Conservation (phyloP, 2,797 vertebrate species). For the Sebastes kiyomatsui region DNA sequence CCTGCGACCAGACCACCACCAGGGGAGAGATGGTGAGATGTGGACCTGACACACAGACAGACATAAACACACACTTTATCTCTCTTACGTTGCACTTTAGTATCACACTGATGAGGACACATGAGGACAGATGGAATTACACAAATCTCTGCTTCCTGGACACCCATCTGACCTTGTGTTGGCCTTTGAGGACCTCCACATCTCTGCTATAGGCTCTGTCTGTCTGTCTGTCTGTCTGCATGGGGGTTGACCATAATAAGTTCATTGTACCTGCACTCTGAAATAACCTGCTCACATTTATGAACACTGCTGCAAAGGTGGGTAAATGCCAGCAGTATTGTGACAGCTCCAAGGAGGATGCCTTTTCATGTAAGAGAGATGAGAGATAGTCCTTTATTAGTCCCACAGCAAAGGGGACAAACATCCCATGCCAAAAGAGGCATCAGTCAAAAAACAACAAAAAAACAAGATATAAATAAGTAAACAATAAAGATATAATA, state of each 20-base stretch:
- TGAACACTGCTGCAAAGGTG: neutral
- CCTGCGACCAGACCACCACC: slow-evolving; percentile 14
- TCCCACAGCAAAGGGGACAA: too few species aligned
- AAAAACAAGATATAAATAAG: too few species aligned
- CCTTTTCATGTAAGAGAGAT: neutral
- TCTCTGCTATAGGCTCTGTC: neutral
- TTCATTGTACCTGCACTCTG: neutral
- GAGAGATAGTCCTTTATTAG: too few species aligned
- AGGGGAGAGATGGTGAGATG: slow-evolving; percentile 34
- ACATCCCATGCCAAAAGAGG: too few species aligned
- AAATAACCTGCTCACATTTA: neutral
- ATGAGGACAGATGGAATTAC: neutral
- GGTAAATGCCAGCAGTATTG: neutral
- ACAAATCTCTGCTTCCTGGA: neutral
- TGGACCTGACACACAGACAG: neutral
- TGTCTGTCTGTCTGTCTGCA: neutral
- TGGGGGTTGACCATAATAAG: neutral
- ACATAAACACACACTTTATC: neutral
- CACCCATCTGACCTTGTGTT: neutral
- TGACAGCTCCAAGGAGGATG: neutral
- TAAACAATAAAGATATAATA: too few species aligned
- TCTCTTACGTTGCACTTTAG: neutral
- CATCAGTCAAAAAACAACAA: too few species aligned
- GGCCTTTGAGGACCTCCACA: too few species aligned
- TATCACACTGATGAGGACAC: neutral